phyloP scores from a whole-genome alignment of 2,113 vertebrate genomes.

The Synchiropus splendidus region DNA sequence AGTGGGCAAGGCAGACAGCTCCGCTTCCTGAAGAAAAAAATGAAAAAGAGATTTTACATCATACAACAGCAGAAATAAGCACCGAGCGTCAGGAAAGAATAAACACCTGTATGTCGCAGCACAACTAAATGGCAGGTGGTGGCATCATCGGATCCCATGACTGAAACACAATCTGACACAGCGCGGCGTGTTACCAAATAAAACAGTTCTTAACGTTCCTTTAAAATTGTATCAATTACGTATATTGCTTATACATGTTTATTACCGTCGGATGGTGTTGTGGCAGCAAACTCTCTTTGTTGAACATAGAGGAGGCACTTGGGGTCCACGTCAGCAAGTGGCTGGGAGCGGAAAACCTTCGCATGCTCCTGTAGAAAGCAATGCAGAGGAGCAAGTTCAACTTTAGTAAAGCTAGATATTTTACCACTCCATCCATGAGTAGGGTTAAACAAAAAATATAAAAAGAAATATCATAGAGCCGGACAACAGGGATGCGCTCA shows the following conservation, averaged over 20 bases:
- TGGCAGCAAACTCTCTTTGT: constrained; percentile 90
- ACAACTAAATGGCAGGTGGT: constrained; percentile 95
- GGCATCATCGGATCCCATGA: constrained; percentile 92
- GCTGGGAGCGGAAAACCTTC: constrained; percentile 73
- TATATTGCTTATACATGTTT: constrained; percentile 1
- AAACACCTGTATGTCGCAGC: constrained; percentile 85
- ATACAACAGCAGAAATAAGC: background rate
- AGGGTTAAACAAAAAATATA: no score
- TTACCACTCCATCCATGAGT: no score
- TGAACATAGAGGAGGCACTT: constrained; percentile 87
- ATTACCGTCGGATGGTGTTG: constrained; percentile 84
- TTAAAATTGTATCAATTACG: background rate
- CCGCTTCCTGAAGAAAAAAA: constrained; percentile 73
- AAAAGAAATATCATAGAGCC: no score
- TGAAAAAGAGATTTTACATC: background rate
- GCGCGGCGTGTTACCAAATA: constrained; percentile 3
- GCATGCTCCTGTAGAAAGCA: constrained; percentile 76
- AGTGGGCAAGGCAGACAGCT: constrained; percentile 85
- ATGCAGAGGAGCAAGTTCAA: no score
- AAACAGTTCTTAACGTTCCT: background rate
- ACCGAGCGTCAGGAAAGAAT: background rate
- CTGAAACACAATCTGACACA: constrained; percentile 75
- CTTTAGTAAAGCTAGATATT: no score
- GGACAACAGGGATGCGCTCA: no score
- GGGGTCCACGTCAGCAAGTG: constrained; percentile 72